Evolutionary conservation across 2,888 invertebrate species (phyloP), one percentile per base, ranked within the genome.

Genomic region (Notodonta dromedarius): DNA sequence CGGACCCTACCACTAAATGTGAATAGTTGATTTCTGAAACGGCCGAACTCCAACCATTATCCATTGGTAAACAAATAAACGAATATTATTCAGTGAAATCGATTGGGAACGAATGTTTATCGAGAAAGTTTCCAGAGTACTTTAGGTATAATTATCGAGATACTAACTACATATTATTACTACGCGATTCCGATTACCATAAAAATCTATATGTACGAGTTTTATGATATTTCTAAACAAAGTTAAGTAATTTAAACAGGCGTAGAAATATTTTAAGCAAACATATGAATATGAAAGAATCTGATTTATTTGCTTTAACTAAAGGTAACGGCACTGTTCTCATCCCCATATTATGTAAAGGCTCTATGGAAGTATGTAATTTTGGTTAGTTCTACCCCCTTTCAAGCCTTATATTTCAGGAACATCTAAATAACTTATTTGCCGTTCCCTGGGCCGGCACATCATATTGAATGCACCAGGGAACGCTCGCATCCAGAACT

Each of bases 21-120:
- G 70, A 76, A 72, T 74, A 76, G 75, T 72, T 76, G 70, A 74
- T 76, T 74, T 63, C 56, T 42, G 60, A 57, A 76, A 75, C 64
- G 64, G 65, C 59, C 69, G 11, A 76, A 75, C 74, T 76, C 69
- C 35, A 50, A 24, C 65, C 71, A 73, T 76, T 76, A 76, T 59
- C 62, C 56, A n/a, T 56, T 51, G 62, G 71, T 67, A 73, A 74
- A 76, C 75, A 76, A 76, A 76, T 76, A 73, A 76, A 73, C 67
- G 73, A 71, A 76, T 69, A 73, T 63, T 73, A 73, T 76, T 72
- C 50, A 61, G 57, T 64, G 61, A 61, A 76, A 69, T 74, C 66
- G 66, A 73, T 76, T 62, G 62, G 58, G 63, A 70, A 67, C 57
- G 24, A 70, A 73, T 76, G 66, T 76, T 69, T 72, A 75, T 72